Conservation (phyloP, 2,797 vertebrate species). For the Hephaestus fuliginosus region DNA sequence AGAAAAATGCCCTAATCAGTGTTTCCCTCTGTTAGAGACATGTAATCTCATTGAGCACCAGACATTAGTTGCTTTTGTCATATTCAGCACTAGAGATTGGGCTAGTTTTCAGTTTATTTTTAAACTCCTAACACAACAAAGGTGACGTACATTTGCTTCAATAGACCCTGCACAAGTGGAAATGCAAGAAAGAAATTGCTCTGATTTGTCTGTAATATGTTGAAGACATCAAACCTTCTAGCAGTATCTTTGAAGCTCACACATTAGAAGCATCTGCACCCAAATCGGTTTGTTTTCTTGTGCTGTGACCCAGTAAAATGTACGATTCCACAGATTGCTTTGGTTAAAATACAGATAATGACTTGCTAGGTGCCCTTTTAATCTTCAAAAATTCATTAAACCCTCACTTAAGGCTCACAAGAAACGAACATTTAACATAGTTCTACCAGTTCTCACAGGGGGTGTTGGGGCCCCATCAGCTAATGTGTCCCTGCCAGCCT, state of each 20-base stretch:
- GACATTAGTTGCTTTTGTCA: neutral
- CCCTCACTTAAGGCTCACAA: conserved; percentile 38
- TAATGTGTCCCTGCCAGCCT: conserved; percentile 63
- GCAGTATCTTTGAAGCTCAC: conserved; percentile 11
- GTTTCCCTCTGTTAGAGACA: conserved; percentile 22
- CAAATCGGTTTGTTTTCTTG: conserved; percentile 28
- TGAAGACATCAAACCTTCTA: neutral
- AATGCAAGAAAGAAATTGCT: neutral
- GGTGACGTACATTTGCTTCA: neutral
- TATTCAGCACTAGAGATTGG: neutral
- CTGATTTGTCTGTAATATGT: neutral
- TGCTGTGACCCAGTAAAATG: conserved; percentile 29
- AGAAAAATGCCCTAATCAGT: conserved; percentile 45
- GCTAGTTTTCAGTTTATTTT: neutral
- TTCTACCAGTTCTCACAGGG: conserved; percentile 61
- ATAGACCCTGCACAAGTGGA: neutral
- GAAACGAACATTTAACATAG: conserved; percentile 47
- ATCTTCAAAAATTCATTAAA: conserved; percentile 53
- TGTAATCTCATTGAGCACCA: conserved; percentile 30
- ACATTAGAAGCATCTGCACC: conserved; percentile 1
- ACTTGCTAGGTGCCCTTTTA: conserved; percentile 33
- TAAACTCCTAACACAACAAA: conserved; percentile 2
- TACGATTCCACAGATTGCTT: conserved; percentile 8
- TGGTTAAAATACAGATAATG: conserved; percentile 20
- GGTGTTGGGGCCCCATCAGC: conserved; percentile 68